Evolutionary conservation across 2,113 vertebrate genomes (phyloP), one percentile per base, ranked within the genome.

Genomic region (Micronycteris hirsuta): DNA sequence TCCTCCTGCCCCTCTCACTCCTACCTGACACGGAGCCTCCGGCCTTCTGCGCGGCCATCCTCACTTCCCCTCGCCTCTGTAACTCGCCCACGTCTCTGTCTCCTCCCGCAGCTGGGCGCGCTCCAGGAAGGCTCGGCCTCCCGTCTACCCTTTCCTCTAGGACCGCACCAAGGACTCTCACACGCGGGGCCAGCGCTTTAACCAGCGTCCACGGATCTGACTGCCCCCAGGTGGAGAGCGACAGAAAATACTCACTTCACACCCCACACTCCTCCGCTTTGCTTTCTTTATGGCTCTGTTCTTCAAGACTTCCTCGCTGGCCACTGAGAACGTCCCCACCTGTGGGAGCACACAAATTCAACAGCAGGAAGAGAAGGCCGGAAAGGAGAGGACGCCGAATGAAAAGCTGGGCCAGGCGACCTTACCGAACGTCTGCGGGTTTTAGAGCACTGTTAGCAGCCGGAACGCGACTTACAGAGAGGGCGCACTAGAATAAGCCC

Each of bases 201-300:
- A 63, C 15, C 43, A 54, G 4, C 19, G 19, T n/a, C 22, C 54
- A 38, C 38, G 4, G 47, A 28, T 41, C 13, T 65, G 71, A 54
- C 8, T 22, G 77, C 8, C 65, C 52, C n/a, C 26, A 20, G 3
- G 31, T 2, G 1, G 13, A n/a, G 71, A n/a, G 38, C 38, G 28
- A 3, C 15, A 58, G 61, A 38, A 70, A 73, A 52, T 26, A 93
- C 2, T 98, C 98, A 99, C 99, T 98, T 99, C 99, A 1, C 94
- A 70, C 2, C 97, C 99, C 1, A 97, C 71, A 6, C 98, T 99
- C 4, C 99, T 98, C 7, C 99, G 99, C 91, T 99, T 99, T 19
- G 99, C 99, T 94, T 99, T 99, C 97, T 99, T 99, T 61, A 99
- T 99, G 14, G 99, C 97, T 85, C 99, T 98, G 54, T 98, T 99